Percentiles rank a stretch among this genome's conserved stretches.
Conservation (phyloP, 2,888 invertebrate species). For the Calliscelio sp. region DNA sequence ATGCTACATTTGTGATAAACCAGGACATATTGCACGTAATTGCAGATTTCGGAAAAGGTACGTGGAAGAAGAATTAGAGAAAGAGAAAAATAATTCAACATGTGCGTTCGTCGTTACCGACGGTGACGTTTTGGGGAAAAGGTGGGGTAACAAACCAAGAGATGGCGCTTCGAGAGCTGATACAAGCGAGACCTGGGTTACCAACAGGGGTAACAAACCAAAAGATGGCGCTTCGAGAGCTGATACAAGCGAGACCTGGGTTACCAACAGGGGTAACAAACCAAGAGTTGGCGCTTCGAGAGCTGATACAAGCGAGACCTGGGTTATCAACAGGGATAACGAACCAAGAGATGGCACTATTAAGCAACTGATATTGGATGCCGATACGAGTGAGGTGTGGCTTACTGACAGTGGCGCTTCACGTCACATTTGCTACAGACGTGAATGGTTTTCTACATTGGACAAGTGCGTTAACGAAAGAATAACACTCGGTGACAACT, state of each 20-base stretch:
- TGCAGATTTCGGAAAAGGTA: neutral
- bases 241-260: no score
- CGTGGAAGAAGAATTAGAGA: neutral
- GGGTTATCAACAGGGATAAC: no score
- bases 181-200: no score
- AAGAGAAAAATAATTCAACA: conserved; percentile 13
- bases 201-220: no score
- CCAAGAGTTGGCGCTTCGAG: no score
- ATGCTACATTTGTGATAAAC: conserved; percentile 23
- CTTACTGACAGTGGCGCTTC: conserved; percentile 74
- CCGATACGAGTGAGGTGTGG: conserved; percentile 72
- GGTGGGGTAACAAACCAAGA: no score
- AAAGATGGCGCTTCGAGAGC: no score
- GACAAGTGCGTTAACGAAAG: conserved; percentile 14
- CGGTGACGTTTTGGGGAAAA: no score
- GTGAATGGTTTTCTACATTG: conserved; percentile 75
- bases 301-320: no score
- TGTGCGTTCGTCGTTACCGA: conserved; percentile 36
- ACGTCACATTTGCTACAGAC: conserved; percentile 39
- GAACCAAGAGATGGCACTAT: conserved; percentile 11
- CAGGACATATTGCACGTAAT: conserved; percentile 29
- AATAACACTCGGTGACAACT: conserved; percentile 71
- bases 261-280: no score
- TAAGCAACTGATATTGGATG: neutral
- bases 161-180: no score